Percentiles rank a stretch among this genome's conserved stretches.
Conservation (phyloP, 2,113 vertebrate genomes). For the Corythaixoides concolor region DNA sequence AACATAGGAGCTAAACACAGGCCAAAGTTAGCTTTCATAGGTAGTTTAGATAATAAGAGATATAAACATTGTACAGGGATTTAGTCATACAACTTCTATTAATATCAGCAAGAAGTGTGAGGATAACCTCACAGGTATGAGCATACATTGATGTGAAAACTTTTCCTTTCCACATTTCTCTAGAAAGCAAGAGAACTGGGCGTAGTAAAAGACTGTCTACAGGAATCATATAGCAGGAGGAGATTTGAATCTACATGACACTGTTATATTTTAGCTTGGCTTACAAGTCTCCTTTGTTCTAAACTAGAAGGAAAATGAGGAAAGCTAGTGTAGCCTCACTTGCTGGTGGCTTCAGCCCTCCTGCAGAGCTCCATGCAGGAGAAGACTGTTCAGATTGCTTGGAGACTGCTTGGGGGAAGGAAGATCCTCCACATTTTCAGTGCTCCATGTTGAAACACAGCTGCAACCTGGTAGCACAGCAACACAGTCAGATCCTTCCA, state of each 20-base stretch:
- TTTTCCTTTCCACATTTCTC: background rate
- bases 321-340: background rate
- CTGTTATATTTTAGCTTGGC: background rate
- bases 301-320: background rate
- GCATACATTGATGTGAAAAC: background rate
- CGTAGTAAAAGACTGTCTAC: background rate
- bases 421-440: background rate
- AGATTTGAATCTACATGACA: background rate
- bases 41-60: background rate
- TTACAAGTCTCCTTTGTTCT: background rate
- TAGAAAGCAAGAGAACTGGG: background rate
- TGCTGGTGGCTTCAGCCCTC: background rate
- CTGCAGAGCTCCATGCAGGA: background rate
- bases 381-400: background rate
- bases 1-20: background rate
- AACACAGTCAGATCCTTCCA: background rate
- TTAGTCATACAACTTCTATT: background rate
- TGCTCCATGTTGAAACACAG: background rate
- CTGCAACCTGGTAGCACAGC: background rate
- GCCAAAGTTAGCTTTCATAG: background rate
- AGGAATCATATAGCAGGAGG: background rate
- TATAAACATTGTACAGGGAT: background rate
- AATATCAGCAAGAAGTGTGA: background rate
- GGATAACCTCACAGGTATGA: background rate
- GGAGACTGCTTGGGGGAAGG: background rate